Evolutionary conservation across 2,113 vertebrate genomes (phyloP), one percentile per base, ranked within the genome.

Genomic region (Onychorhynchus coronatus): DNA sequence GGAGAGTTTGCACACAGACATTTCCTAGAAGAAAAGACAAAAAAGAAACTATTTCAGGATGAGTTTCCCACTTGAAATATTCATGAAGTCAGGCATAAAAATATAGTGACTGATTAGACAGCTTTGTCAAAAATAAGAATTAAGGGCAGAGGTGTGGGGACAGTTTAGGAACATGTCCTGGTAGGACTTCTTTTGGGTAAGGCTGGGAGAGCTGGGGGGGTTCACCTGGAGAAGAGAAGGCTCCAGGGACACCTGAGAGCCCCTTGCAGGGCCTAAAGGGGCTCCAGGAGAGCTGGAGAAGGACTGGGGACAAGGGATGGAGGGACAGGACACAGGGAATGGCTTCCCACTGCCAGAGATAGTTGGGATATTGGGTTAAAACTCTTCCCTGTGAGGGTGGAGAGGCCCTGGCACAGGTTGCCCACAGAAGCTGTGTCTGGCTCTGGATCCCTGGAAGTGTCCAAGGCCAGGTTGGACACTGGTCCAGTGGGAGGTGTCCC

Each of bases 51-150:
- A 91, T 62, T 83, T 88, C 59, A 62, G 79, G 79, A 91, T 97
- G 91, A 81, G 70, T 85, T 95, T 95, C 53, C 81, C 52, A 33
- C 33, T 71, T 65, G 47, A 95, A 96, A 97, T 96, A 95, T 95
- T 95, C 93, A 96, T 95, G 91, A 93, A 86, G 52, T 19, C 65
- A 61, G 39, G 68, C n/a, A 61, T 11, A 67, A 84, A 94, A 93
- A 89, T 41, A 56, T 1, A 81, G 84, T 12, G 61, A 88, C 82
- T 49, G 68, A 49, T 35, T 67, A 74, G 75, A 52, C 50, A 95
- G 76, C 4, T 61, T 79, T 58, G 81, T 24, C 37, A 70, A 31
- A 92, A 66, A 63, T 28, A 20, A 33, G 70, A 65, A 67, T 82
- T 14, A 61, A 87, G 63, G 80, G 61, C 14, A 50, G 28, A 76